phyloP scores from a whole-genome alignment of 2,888 invertebrate species.

The Amiota minor region DNA sequence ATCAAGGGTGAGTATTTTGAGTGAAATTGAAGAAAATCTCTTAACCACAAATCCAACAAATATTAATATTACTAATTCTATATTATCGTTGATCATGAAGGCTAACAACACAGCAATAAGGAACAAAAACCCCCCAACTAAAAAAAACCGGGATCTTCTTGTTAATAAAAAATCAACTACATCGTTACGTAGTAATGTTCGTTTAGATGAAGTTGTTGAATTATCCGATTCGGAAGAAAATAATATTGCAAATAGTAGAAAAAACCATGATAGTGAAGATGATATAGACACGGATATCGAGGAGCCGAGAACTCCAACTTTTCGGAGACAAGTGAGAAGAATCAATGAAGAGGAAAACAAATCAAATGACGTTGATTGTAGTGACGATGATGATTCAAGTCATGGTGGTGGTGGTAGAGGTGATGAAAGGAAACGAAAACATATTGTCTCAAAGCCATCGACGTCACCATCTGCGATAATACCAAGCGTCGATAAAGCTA shows the following conservation, averaged over 20 bases:
- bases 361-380: background rate
- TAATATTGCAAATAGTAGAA: slow-evolving; percentile 28
- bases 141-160: background rate
- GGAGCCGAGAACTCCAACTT: no score
- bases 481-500: slow-evolving; percentile 35
- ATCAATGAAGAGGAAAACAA: background rate
- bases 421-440: no score
- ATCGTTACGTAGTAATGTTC: slow-evolving; percentile 18
- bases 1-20: no score
- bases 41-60: no score
- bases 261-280: background rate
- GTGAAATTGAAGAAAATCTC: background rate
- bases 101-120: background rate
- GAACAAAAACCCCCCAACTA: background rate
- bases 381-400: slow-evolving; percentile 48
- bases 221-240: slow-evolving; percentile 59
- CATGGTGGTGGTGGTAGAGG: background rate
- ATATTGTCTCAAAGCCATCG: no score
- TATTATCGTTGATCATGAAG: background rate
- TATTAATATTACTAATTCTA: no score
- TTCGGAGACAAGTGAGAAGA: background rate
- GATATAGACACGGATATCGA: slow-evolving; percentile 11
- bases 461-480: slow-evolving; percentile 33
- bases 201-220: slow-evolving; percentile 53
- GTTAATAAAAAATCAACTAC: slow-evolving; percentile 17